Evolutionary conservation across 2,113 vertebrate genomes (phyloP).

Genomic region (Chlamydotis undulata): DNA sequence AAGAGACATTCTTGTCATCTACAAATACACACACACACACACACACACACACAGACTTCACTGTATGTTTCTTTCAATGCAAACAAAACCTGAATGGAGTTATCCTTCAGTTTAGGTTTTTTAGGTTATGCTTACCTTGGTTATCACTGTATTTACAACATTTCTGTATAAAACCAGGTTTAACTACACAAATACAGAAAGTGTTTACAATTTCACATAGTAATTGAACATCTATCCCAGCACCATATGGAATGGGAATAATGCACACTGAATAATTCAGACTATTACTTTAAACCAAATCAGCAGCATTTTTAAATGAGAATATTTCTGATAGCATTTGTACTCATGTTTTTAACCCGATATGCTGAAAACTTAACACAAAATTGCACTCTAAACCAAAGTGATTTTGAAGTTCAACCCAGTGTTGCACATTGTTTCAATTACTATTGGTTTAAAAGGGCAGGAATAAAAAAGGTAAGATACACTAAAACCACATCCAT

Average conservation of each 20-base stretch:
- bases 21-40: background rate
- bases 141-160: background rate
- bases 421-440: background rate
- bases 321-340: background rate
- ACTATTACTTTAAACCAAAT: background rate
- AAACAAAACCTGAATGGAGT: background rate
- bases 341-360: background rate
- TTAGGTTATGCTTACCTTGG: background rate
- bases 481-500: background rate
- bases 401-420: background rate
- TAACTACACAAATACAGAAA: background rate
- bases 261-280: background rate
- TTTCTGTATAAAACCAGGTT: background rate
- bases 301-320: background rate
- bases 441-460: background rate
- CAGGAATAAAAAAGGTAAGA: background rate
- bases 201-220: background rate
- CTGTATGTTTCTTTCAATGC: background rate
- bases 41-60: background rate
- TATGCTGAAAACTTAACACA: background rate
- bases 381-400: background rate
- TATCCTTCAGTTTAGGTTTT: background rate
- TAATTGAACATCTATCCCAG: background rate
- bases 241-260: accelerated
- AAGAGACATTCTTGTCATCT: background rate